These are phyloP conservation scores for Rhopalosiphum maidis DNA, from an alignment of 1,140 invertebrate species.

Conservation along the genomic window DNA sequence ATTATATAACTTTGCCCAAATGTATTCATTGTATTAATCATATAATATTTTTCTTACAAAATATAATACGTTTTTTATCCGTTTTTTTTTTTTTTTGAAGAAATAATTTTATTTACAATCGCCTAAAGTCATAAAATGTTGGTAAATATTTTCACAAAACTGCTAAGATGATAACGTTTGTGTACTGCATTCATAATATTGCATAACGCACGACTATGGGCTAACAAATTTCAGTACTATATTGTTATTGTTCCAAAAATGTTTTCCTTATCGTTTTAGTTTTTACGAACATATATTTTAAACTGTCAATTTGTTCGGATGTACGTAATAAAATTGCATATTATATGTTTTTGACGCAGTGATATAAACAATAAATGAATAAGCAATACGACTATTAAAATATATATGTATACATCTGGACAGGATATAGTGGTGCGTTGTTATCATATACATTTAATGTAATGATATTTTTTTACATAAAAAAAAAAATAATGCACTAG, in stretches of 20 bases:
- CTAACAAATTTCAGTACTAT: background rate
- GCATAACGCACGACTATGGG: background rate
- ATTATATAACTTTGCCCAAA: background rate
- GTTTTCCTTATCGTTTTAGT: constrained; percentile 19
- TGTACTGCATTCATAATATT: background rate
- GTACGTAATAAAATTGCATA: background rate
- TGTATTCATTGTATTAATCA: background rate
- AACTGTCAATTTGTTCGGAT: background rate
- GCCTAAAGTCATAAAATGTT: background rate
- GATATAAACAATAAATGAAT: background rate
- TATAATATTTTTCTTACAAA: background rate
- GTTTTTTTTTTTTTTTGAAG: background rate
- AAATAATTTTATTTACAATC: background rate
- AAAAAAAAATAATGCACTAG: background rate
- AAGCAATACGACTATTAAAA: background rate
- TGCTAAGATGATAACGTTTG: background rate
- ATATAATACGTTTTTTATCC: background rate
- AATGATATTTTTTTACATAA: background rate
- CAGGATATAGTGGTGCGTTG: background rate
- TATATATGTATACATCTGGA: background rate
- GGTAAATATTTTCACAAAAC: constrained; percentile 8
- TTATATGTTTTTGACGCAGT: background rate
- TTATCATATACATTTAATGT: background rate
- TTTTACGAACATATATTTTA: background rate
- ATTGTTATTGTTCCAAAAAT: background rate